phyloP scores from a whole-genome alignment of 2,113 vertebrate genomes.

The Petromus typicus region DNA sequence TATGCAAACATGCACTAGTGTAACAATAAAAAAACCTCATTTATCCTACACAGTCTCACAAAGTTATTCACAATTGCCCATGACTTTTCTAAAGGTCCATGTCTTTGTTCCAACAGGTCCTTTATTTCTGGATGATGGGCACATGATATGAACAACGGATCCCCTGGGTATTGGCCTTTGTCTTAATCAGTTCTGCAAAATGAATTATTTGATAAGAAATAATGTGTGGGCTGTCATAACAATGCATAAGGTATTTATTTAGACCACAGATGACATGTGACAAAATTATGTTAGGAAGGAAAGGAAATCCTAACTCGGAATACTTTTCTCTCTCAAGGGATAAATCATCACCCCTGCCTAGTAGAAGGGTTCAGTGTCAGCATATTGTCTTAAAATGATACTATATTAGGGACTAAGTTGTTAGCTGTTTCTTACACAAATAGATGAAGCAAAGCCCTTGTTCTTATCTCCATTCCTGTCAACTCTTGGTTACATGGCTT shows the following conservation, averaged over 20 bases:
- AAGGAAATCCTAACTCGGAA: slow-evolving; percentile 28
- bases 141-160: not conserved
- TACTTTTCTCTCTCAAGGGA: not conserved
- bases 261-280: not conserved
- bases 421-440: not conserved
- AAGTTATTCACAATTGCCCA: not conserved
- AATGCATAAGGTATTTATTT: slow-evolving; percentile 16
- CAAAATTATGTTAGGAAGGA: slow-evolving; percentile 33
- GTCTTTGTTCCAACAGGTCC: not conserved
- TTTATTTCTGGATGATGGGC: not conserved
- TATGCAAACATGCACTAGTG: not conserved
- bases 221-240: not conserved
- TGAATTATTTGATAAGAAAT: slow-evolving; percentile 36
- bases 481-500: not conserved
- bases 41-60: not conserved
- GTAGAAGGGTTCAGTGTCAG: not conserved
- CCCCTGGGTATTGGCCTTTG: not conserved
- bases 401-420: not conserved
- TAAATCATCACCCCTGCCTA: not conserved
- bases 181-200: slow-evolving; percentile 28
- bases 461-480: not conserved
- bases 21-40: not conserved
- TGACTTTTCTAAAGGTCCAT: not conserved
- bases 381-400: not conserved
- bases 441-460: not conserved